Evolutionary conservation across 2,888 invertebrate genomes (phyloP).

Genomic region (Athalia rosae): DNA sequence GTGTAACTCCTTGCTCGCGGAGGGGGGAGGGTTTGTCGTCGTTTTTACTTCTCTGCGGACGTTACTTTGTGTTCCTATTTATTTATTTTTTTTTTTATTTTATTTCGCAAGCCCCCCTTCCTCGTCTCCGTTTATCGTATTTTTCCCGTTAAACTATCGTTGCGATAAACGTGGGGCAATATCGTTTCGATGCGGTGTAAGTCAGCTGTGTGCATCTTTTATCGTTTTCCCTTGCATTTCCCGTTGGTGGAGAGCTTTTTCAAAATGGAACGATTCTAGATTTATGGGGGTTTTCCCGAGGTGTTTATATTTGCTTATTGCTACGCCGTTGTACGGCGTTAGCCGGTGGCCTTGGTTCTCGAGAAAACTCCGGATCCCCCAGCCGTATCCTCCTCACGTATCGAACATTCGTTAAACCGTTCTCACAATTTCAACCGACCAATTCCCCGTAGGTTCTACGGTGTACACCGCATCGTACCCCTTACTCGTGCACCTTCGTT

Average conservation of each 20-base stretch:
- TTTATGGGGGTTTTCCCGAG: constrained; percentile 27
- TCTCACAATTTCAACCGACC: constrained; percentile 9
- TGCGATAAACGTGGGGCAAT: background rate
- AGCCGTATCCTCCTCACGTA: constrained; percentile 23
- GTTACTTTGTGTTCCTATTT: no score
- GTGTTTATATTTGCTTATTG: constrained; percentile 36
- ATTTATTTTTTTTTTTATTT: no score
- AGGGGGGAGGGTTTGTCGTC: no score
- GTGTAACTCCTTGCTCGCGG: no score
- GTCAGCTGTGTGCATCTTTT: background rate
- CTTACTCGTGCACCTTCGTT: no score
- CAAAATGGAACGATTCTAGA: constrained; percentile 24
- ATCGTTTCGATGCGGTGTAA: no score
- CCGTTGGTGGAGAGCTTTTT: constrained; percentile 10
- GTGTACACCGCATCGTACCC: no score
- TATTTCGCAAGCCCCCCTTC: no score
- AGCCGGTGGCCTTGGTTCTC: no score
- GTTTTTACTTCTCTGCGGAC: no score
- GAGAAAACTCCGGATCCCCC: background rate
- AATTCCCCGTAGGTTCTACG: background rate
- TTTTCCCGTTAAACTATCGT: constrained; percentile 7
- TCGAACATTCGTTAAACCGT: constrained; percentile 14
- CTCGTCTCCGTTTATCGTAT: background rate
- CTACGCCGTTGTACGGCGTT: background rate
- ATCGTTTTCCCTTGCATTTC: constrained; percentile 5